Evolutionary conservation across 2,113 vertebrate species (phyloP), one percentile per base, ranked within the genome.

Genomic region (Dendropsophus ebraccatus): DNA sequence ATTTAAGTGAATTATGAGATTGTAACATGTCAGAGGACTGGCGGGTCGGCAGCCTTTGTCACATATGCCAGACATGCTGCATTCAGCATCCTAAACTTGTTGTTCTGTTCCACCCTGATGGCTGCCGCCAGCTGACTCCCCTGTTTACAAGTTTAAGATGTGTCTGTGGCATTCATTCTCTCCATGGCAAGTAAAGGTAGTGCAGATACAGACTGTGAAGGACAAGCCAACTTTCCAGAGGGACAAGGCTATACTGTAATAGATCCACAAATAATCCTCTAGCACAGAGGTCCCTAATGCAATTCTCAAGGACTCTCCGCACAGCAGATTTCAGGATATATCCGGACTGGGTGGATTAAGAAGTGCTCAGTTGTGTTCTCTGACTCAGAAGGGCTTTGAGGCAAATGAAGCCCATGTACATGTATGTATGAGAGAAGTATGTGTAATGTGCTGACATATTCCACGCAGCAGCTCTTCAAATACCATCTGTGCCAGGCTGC

Each of bases 131-230:
- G 45, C 60, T 69, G 80, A 82, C 60, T 50, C 62, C 58, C 60
- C 37, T 82, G 80, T 69, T 82, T 82, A 52, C 60, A 82, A 47
- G 28, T 47, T 49, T 41, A 81, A 67, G 60, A 82, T 47, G 80
- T n/a, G 54, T 25, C 32, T 41, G 77, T 56, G 30, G 30, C 54
- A 32, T 81, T 19, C 25, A 69, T 69, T 69, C 30, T 47, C 52
- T 28, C 45, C 41, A 50, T 50, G 45, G 60, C 79, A 67, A 50
- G 62, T 45, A 47, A 81, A 45, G 35, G 41, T 65, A 45, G n/a
- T 32, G 41, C 28, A 45, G 60, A 50, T 82, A 49, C 17, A 67
- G 41, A 47, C 62, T 32, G 62, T 69, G 60, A 69, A 21, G 35
- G 60, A 82, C 62, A 50, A 50, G 80, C 41, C 45, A 82, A 82